These are phyloP conservation scores for Drosophila picticornis DNA, from an alignment of 2,888 invertebrate species.

Conservation along the genomic window DNA sequence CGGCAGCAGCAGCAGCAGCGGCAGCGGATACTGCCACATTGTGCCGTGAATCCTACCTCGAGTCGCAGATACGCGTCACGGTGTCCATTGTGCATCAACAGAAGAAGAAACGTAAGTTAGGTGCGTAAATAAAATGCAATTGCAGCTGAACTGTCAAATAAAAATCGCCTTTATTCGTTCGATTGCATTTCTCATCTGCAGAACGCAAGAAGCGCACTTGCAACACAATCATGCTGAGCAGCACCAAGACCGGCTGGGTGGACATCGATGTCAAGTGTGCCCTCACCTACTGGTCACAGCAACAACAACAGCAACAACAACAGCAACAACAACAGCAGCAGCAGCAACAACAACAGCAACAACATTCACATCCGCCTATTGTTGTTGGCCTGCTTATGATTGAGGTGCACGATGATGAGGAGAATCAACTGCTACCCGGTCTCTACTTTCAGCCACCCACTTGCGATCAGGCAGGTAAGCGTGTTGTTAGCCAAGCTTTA, in stretches of 20 bases:
- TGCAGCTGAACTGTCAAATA: not conserved
- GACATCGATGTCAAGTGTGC: constrained; percentile 84
- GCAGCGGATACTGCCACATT: constrained; percentile 9
- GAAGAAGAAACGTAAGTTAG: constrained; percentile 81
- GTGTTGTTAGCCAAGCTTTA: constrained; percentile 84
- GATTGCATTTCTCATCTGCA: constrained; percentile 17
- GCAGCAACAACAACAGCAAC: constrained; percentile 20
- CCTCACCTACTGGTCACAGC: constrained; percentile 83
- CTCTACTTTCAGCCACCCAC: constrained; percentile 84
- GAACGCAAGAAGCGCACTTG: constrained; percentile 84
- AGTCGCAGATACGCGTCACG: constrained; percentile 84
- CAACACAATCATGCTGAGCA: constrained; percentile 84
- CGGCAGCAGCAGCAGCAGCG: constrained; percentile 10
- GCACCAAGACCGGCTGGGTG: constrained; percentile 83
- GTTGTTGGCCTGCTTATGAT: constrained; percentile 83
- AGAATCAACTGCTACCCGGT: constrained; percentile 83
- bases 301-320: constrained; percentile 40
- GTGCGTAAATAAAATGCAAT: constrained; percentile 37
- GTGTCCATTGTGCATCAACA: constrained; percentile 83
- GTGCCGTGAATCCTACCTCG: constrained; percentile 65
- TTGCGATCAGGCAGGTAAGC: constrained; percentile 85
- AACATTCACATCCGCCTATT: constrained; percentile 65
- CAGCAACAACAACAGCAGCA: constrained; percentile 28
- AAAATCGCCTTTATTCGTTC: not conserved
- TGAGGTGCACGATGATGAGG: constrained; percentile 85